phyloP scores from a whole-genome alignment of 2,888 invertebrate genomes.

The Linyphia triangularis region DNA sequence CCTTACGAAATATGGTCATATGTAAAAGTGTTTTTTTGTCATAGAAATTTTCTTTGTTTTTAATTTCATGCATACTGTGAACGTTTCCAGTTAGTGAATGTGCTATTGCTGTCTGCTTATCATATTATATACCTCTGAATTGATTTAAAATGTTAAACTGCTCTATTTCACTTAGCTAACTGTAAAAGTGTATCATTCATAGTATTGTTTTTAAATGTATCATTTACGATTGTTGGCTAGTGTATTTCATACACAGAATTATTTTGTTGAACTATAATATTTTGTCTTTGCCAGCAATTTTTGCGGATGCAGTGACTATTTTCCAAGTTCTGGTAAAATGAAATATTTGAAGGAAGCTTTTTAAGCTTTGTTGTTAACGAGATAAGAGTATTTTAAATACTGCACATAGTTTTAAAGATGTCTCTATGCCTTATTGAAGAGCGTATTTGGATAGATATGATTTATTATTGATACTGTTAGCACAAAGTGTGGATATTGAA shows the following conservation, averaged over 20 bases:
- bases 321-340: slow-evolving; percentile 30
- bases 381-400: slow-evolving; percentile 70
- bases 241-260: slow-evolving; percentile 39
- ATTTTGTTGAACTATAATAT: slow-evolving; percentile 56
- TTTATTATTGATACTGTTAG: slow-evolving; percentile 59
- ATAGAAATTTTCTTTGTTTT: no score
- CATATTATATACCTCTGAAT: slow-evolving; percentile 42
- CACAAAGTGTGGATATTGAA: slow-evolving; percentile 21
- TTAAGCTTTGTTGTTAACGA: slow-evolving; percentile 62
- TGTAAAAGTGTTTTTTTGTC: no score
- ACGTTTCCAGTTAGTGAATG: no score
- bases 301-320: slow-evolving; percentile 24
- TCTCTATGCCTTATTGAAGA: slow-evolving; percentile 62
- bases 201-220: slow-evolving; percentile 59
- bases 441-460: slow-evolving; percentile 54
- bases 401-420: slow-evolving; percentile 63
- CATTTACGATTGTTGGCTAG: slow-evolving; percentile 55
- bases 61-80: no score
- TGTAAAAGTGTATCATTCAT: slow-evolving; percentile 36
- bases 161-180: slow-evolving; percentile 20
- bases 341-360: slow-evolving; percentile 27
- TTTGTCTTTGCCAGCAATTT: slow-evolving; percentile 57
- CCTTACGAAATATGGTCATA: no score
- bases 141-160: neutral
- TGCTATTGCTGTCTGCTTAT: no score